Percentiles rank a stretch among this genome's conserved stretches.
phyloP scores from a whole-genome alignment of 2,797 vertebrate species.

The Danio kyathit region DNA sequence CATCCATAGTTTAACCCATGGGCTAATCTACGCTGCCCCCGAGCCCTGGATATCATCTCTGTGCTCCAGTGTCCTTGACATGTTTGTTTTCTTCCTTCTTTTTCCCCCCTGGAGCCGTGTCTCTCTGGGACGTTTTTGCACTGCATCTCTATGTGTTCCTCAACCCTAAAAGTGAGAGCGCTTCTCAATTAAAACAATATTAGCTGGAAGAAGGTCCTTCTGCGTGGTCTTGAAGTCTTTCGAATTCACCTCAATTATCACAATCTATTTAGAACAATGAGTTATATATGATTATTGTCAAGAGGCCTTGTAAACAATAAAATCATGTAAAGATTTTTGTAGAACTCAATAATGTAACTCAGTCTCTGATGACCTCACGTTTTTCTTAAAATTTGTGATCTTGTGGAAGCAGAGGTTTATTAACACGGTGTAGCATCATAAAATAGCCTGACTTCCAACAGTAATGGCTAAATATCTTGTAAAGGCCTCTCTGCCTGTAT shows the following conservation, averaged over 20 bases:
- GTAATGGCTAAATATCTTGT: constrained; percentile 63
- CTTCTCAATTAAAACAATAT: constrained; percentile 27
- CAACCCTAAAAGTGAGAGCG: neutral
- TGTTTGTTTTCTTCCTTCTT: constrained; percentile 56
- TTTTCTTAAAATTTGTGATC: constrained; percentile 69
- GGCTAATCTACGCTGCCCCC: constrained; percentile 65
- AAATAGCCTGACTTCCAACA: constrained; percentile 57
- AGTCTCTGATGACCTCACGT: constrained; percentile 70
- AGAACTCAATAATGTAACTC: constrained; percentile 67
- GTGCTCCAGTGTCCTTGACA: constrained; percentile 67
- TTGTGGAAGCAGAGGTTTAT: constrained; percentile 51
- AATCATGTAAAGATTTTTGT: constrained; percentile 62
- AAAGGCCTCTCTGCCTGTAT: constrained; percentile 18
- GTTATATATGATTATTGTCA: neutral
- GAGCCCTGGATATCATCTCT: constrained; percentile 56
- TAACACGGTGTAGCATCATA: constrained; percentile 70
- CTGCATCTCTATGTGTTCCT: neutral
- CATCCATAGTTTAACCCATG: constrained; percentile 68
- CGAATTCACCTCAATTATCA: constrained; percentile 4
- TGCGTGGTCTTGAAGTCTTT: neutral
- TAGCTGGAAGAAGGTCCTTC: neutral
- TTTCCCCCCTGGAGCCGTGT: constrained; percentile 35
- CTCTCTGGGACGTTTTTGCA: constrained; percentile 29
- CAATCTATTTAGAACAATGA: neutral
- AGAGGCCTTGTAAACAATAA: constrained; percentile 18